A percentile compares a stretch with the other conserved stretches of the same genome.
Conservation (phyloP, 2,888 invertebrate species). For the Trachelus troglodyta region DNA sequence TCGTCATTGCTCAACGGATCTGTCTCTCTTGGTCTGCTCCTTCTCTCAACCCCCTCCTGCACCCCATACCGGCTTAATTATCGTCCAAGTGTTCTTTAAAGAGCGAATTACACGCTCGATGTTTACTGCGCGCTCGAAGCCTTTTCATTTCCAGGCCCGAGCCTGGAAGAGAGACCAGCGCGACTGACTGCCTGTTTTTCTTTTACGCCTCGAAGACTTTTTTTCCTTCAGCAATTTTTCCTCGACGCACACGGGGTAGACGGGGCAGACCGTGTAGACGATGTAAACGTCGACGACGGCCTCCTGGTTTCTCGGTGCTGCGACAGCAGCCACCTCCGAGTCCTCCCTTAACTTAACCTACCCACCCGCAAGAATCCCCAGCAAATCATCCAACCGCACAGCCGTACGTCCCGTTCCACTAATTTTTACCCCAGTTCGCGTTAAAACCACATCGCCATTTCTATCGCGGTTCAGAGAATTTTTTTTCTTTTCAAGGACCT, state of each 20-base stretch:
- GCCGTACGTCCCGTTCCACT: slow-evolving; percentile 12
- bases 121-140: slow-evolving; percentile 58
- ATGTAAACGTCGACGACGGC: not conserved
- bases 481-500: slow-evolving; percentile 17
- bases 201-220: slow-evolving; percentile 53
- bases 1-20: not conserved
- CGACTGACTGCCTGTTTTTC: slow-evolving; percentile 40
- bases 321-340: not conserved
- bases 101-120: slow-evolving; percentile 66
- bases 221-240: slow-evolving; percentile 48
- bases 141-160: slow-evolving; percentile 53
- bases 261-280: too few species aligned
- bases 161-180: not conserved
- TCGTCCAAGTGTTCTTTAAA: slow-evolving; percentile 65
- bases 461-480: not conserved
- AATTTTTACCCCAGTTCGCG: not conserved
- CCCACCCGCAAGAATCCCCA: not conserved
- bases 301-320: slow-evolving; percentile 10
- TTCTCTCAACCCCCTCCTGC: slow-evolving; percentile 14
- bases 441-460: not conserved
- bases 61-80: slow-evolving; percentile 56
- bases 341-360: not conserved
- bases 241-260: not conserved
- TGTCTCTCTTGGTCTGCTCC: slow-evolving; percentile 18
- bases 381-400: not conserved